Conservation (phyloP, 2,113 vertebrate species). For the Egretta garzetta region DNA sequence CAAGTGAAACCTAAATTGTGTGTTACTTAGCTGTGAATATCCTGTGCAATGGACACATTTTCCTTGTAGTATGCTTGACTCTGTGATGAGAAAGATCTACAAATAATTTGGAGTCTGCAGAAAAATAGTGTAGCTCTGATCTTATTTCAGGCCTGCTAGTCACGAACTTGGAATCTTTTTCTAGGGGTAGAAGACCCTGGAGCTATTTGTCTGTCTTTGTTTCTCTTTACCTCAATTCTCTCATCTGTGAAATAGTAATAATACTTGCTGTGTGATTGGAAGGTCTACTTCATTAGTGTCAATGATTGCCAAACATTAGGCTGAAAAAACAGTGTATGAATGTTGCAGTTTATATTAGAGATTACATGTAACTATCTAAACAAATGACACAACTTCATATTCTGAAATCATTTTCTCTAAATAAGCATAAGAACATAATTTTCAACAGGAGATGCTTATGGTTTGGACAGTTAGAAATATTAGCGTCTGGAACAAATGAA, state of each 20-base stretch:
- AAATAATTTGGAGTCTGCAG: not conserved
- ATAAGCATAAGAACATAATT: conserved; percentile 63
- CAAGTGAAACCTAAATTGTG: not conserved
- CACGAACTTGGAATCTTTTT: not conserved
- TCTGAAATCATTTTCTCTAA: conserved; percentile 53
- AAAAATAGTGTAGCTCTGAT: not conserved
- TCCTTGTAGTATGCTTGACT: not conserved
- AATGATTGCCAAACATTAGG: not conserved
- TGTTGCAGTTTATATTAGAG: not conserved
- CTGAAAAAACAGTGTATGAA: not conserved
- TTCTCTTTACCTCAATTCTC: not conserved
- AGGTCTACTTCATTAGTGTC: conserved; percentile 15
- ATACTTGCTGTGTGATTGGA: not conserved
- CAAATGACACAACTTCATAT: conserved; percentile 22
- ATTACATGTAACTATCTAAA: conserved; percentile 28
- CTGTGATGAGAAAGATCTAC: not conserved
- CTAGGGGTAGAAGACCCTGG: not conserved
- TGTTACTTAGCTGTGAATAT: not conserved
- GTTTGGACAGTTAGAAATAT: conserved; percentile 58
- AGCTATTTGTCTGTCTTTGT: not conserved
- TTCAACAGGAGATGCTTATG: conserved; percentile 53
- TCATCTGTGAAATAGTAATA: conserved; percentile 13
- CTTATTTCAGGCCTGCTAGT: not conserved
- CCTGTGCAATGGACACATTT: not conserved
- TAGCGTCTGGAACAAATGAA: conserved; percentile 65